Percentiles rank a stretch among this genome's conserved stretches.
These are phyloP conservation scores for Pavo muticus DNA, from an alignment of 2,113 vertebrate genomes.

Conservation along the genomic window DNA sequence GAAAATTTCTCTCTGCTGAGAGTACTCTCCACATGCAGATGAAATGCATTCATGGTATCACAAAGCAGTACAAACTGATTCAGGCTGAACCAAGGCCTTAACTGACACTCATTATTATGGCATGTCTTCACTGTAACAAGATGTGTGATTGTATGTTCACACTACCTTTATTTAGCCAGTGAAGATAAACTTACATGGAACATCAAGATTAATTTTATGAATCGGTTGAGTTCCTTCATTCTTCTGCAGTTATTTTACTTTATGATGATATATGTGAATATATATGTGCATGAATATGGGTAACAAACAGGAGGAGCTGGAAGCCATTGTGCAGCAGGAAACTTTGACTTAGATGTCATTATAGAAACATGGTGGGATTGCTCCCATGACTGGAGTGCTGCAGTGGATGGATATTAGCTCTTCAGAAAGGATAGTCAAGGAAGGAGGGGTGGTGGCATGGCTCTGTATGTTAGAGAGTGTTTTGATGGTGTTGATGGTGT, in stretches of 20 bases:
- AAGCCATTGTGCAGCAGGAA: no score
- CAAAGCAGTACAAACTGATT: constrained; percentile 52
- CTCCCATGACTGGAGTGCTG: no score
- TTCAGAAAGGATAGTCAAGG: no score
- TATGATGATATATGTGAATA: background rate
- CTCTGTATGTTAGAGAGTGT: no score
- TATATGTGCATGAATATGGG: no score
- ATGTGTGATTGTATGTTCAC: constrained; percentile 53
- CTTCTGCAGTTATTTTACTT: background rate
- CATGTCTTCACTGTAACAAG: background rate
- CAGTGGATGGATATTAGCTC: no score
- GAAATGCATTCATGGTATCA: constrained; percentile 21
- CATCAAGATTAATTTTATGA: background rate
- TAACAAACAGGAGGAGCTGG: no score
- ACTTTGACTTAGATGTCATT: no score
- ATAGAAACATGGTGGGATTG: no score
- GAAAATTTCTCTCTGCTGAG: constrained; percentile 49
- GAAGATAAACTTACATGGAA: background rate
- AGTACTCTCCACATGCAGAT: constrained; percentile 33
- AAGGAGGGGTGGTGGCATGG: no score
- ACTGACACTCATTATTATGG: constrained; percentile 50
- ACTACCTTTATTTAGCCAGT: constrained; percentile 16
- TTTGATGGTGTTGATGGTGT: no score
- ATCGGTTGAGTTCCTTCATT: background rate
- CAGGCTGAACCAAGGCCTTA: constrained; percentile 46